Base-by-base conservation (phyloP, 2,797 vertebrate species). In the Crocidura indochinensis region DNA sequence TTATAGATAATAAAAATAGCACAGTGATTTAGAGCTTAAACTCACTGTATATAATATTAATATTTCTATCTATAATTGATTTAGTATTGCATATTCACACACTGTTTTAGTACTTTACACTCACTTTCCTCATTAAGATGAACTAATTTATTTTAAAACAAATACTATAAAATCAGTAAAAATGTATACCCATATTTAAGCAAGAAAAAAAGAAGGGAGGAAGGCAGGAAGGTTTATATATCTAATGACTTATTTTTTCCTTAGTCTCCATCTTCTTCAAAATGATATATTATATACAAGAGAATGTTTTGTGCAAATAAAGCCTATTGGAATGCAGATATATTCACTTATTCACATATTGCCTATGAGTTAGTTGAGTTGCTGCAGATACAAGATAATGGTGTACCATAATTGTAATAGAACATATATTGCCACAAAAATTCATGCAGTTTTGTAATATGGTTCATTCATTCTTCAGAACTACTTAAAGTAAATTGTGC, bases 131-230 rank as follows among this genome's bases (percentile, higher is more conserved):
- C 12, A 27, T 27, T 44, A 85, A 24, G 47, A 92, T 76, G 38
- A 84, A 73, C 4, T 86, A 65, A 74, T 49, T 81, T 68, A 29
- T 81, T 88, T 12, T 83, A n/a, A 71, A 46, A 90, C 51, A 77
- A 75, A 77, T 81, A 15, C 38, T 68, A 26, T 65, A 15, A 67
- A 68, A 38, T 47, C 49, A 24, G 11, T 31, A 10, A 2, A 5
- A 31, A 10, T n/a, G 87, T 76, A 87, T 71, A 31, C 72, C 4
- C 44, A 4, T 72, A 67, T 83, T 76, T 72, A 78, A 82, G 26
- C 1, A 29, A 76, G 53, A 17, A 56, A 14, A 14, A 56, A 56
- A 19, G 53, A 17, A 56, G 12, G 12, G 2, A 56, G 5, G 15
- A 5, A 56, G 12, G 53, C 19, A 56, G 53, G 62, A 64, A 64